Percentiles rank a stretch among this genome's conserved stretches.
phyloP scores from a whole-genome alignment of 2,888 invertebrate genomes.

The Drosophila barbarae region DNA sequence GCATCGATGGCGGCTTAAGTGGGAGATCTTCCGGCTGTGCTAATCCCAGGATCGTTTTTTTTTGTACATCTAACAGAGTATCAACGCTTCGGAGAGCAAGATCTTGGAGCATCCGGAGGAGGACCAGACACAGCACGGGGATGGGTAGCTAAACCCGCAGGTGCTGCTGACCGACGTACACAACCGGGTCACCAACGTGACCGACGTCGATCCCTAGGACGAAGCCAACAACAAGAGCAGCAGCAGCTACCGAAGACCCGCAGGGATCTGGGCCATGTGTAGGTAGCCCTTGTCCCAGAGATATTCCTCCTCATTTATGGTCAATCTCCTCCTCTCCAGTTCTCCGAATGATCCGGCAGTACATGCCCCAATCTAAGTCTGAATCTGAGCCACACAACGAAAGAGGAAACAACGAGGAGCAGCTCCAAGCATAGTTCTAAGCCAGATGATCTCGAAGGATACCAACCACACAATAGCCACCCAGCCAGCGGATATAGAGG shows the following conservation, averaged over 20 bases:
- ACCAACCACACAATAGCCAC: not conserved
- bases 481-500: not conserved
- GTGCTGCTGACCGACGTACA: slow-evolving; percentile 35
- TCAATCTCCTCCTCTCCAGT: not conserved
- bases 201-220: slow-evolving; percentile 20
- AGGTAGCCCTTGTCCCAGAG: not conserved
- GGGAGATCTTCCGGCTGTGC: not conserved
- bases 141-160: slow-evolving; percentile 51
- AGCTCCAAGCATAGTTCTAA: slow-evolving; percentile 1
- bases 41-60: not conserved
- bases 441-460: slow-evolving; percentile 2
- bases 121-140: slow-evolving; percentile 75
- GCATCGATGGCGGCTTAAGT: no score
- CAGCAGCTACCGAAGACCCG: slow-evolving; percentile 9
- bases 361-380: slow-evolving; percentile 1
- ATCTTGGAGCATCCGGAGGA: slow-evolving; percentile 59
- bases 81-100: slow-evolving; percentile 23
- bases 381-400: slow-evolving; percentile 2
- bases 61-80: not conserved
- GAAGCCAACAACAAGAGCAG: slow-evolving; percentile 8
- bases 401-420: not conserved
- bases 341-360: slow-evolving; percentile 4
- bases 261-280: slow-evolving; percentile 11
- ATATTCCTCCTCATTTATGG: no score
- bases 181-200: slow-evolving; percentile 27